Evolutionary conservation across 2,888 invertebrate species (phyloP), one percentile per base, ranked within the genome.

Genomic region (Villa cingulata): DNA sequence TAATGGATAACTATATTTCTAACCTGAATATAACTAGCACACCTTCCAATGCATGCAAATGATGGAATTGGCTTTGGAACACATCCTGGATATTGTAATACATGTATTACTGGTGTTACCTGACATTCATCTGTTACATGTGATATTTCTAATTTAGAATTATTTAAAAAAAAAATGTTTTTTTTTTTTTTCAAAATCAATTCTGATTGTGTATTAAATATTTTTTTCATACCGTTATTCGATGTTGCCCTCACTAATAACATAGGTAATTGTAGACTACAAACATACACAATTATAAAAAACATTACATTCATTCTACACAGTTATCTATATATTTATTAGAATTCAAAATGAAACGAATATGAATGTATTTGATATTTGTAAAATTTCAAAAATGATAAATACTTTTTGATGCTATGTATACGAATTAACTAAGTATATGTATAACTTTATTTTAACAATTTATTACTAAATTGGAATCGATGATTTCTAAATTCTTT

Each of bases 41-140:
- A 94, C 60, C 85, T 79, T 47, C 92, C 92, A 51, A 86, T 85
- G 60, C 92, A 94, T 18, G 91, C 91, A 65, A 88, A 92, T 52
- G 90, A 91, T 3, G 92, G 90, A 59, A 94, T 90, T 1, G 89
- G 89, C 66, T 90, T 91, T 7, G 91, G 88, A 39, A 87, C 82
- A 67, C 92, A 94, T 49, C 92, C 91, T 3, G 89, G 86, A 69
- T 89, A 87, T 64, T 89, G 86, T 29, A 94, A 72, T 12, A 90
- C 86, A 66, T 92, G 91, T 54, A 92, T 86, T 27, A 92, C 91
- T 2, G 90, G 90, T 3, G 89, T 89, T 58, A 92, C 82, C 67
- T 87, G 84, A 61, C 92, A 92, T 64, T 90, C 89, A 63, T 89
- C 90, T 7, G 50, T 48, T 3, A 44, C 50, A 5, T 41, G 37